Conservation (phyloP, 2,888 invertebrate genomes). For the Philaethria dido region DNA sequence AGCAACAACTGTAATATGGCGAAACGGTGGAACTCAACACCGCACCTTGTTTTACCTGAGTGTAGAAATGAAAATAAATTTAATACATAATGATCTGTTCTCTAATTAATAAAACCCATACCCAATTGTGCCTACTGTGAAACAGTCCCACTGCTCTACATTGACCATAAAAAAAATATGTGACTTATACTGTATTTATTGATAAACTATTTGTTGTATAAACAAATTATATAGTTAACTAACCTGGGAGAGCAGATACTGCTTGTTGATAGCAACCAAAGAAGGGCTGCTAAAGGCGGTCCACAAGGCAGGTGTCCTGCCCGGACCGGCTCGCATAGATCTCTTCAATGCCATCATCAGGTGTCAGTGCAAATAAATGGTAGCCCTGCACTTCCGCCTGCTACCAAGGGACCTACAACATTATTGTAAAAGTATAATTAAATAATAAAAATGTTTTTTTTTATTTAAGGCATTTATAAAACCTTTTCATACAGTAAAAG, state of each 20-base stretch:
- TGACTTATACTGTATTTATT: too few relatives aligned
- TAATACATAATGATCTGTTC: too few relatives aligned
- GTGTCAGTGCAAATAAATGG: conserved; percentile 92
- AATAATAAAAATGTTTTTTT: background rate
- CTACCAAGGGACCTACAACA: conserved; percentile 91
- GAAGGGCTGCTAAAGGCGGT: conserved; percentile 98
- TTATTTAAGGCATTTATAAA: background rate
- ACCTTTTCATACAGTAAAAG: background rate
- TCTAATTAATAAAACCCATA: too few relatives aligned
- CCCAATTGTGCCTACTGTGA: too few relatives aligned
- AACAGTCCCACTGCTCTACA: too few relatives aligned
- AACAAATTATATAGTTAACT: conserved; percentile 40
- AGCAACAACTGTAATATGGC: too few relatives aligned
- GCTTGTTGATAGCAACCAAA: conserved; percentile 97
- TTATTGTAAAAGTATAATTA: background rate
- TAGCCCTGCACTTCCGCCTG: conserved; percentile 97
- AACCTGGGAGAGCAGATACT: conserved; percentile 94
- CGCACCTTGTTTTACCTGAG: too few relatives aligned
- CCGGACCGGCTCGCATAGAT: conserved; percentile 93
- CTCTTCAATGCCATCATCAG: conserved; percentile 93
- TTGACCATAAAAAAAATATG: too few relatives aligned
- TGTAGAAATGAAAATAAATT: too few relatives aligned
- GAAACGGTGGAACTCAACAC: too few relatives aligned
- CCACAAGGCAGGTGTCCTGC: conserved; percentile 95
- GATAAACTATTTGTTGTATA: background rate